Evolutionary conservation across 2,888 invertebrate genomes (phyloP).

Genomic region (Rhagium mordax): DNA sequence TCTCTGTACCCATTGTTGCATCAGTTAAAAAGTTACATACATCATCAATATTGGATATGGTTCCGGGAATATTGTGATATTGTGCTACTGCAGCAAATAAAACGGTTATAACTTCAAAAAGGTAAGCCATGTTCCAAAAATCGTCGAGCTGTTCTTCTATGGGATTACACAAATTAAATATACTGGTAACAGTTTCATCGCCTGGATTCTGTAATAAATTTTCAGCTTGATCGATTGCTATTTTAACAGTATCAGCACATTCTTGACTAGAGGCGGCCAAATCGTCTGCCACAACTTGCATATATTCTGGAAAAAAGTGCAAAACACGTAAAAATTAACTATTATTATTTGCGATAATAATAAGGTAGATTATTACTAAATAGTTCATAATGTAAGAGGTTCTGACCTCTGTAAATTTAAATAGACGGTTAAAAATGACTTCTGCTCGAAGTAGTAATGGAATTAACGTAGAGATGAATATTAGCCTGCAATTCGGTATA

Average conservation of each 20-base stretch:
- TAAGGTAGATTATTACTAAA: too few species aligned
- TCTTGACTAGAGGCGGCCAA: conserved; percentile 66
- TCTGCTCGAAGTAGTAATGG: too few species aligned
- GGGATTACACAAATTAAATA: conserved; percentile 45
- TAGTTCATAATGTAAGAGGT: too few species aligned
- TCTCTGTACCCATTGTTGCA: conserved; percentile 79
- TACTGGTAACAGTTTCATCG: conserved; percentile 66
- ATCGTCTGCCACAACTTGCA: conserved; percentile 72
- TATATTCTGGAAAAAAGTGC: conserved; percentile 73
- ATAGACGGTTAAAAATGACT: too few species aligned
- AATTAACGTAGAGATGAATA: too few species aligned
- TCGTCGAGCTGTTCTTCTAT: conserved; percentile 11
- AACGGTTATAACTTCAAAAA: conserved; percentile 2
- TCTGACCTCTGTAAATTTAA: too few species aligned
- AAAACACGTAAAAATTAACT: too few species aligned
- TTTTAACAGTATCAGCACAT: conserved; percentile 69
- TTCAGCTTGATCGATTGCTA: conserved; percentile 66
- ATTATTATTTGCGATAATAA: too few species aligned
- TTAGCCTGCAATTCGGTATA: too few species aligned
- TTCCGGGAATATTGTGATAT: conserved; percentile 9
- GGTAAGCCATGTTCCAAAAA: background rate
- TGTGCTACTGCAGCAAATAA: conserved; percentile 21
- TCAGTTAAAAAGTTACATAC: conserved; percentile 75
- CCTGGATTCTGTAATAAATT: conserved; percentile 59
- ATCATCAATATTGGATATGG: conserved; percentile 74